Conservation (phyloP, 2,797 vertebrate species). For the Poecilia gillii region DNA sequence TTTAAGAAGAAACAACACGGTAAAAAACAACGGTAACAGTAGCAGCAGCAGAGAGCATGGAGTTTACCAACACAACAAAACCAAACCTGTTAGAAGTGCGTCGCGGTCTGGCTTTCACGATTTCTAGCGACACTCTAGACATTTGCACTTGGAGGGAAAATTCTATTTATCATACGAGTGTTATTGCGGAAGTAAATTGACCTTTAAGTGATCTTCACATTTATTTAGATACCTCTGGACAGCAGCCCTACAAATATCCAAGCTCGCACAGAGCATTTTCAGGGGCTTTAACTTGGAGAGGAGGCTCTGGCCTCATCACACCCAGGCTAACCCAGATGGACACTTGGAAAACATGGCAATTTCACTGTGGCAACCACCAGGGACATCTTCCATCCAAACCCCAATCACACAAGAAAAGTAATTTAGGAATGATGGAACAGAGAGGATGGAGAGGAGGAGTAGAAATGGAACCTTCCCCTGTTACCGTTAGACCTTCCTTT, state of each 20-base stretch:
- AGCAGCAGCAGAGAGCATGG: not conserved
- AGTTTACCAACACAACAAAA: not conserved
- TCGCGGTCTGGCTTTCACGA: not conserved
- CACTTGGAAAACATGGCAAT: slow-evolving; percentile 82
- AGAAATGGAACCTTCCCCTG: slow-evolving; percentile 60
- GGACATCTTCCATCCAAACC: slow-evolving; percentile 69
- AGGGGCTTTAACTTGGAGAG: slow-evolving; percentile 32
- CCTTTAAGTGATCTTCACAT: not conserved
- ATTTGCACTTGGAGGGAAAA: not conserved
- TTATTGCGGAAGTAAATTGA: not conserved
- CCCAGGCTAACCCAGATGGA: slow-evolving; percentile 71
- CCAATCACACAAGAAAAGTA: slow-evolving; percentile 84
- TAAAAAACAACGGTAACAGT: not conserved
- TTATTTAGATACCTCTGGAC: not conserved
- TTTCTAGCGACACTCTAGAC: not conserved
- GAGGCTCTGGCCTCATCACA: slow-evolving; percentile 49
- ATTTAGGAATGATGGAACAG: slow-evolving; percentile 76
- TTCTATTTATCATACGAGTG: not conserved
- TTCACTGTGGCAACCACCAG: slow-evolving; percentile 77
- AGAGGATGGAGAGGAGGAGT: slow-evolving; percentile 47
- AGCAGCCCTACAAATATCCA: not conserved
- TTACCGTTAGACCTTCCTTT: slow-evolving; percentile 39
- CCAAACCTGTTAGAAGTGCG: not conserved
- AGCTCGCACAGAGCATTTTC: slow-evolving; percentile 10
- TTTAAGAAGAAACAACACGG: not conserved